Percentiles rank a stretch among this genome's conserved stretches.
Evolutionary conservation across 2,797 vertebrate genomes (phyloP).

Genomic region (Okamejei kenojei): DNA sequence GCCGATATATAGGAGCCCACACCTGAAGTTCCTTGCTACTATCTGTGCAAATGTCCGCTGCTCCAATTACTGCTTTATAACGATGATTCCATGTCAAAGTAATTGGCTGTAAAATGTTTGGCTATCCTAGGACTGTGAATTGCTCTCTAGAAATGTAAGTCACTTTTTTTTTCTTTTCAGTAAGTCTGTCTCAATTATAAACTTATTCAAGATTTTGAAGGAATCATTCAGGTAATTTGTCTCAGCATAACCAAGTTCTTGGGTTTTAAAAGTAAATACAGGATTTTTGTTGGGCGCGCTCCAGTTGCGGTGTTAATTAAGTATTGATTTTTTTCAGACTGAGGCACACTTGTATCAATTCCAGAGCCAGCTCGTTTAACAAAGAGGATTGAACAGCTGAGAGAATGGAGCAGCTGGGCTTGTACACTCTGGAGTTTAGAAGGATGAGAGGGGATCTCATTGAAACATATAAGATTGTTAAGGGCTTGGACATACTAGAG

Average conservation of each 20-base stretch:
- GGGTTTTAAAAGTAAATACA: background rate
- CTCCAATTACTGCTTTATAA: background rate
- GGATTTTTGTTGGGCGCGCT: background rate
- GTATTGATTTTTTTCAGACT: background rate
- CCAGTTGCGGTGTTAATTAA: background rate
- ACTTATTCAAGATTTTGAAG: background rate
- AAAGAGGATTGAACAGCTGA: background rate
- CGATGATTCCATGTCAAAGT: background rate
- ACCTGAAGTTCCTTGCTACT: no score
- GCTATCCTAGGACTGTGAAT: background rate
- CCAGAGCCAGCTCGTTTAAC: background rate
- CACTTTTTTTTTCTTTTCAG: no score
- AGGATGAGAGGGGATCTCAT: no score
- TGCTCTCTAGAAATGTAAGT: background rate
- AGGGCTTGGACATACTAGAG: no score
- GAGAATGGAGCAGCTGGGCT: no score
- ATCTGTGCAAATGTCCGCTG: background rate
- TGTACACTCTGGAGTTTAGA: no score
- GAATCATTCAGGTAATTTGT: background rate
- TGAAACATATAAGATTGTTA: no score
- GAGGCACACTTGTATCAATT: background rate
- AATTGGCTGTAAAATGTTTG: background rate
- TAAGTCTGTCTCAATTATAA: background rate
- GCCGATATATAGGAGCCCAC: no score
- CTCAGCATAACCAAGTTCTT: background rate